Conservation (phyloP, 2,797 vertebrate genomes). For the Erpetoichthys calabaricus region DNA sequence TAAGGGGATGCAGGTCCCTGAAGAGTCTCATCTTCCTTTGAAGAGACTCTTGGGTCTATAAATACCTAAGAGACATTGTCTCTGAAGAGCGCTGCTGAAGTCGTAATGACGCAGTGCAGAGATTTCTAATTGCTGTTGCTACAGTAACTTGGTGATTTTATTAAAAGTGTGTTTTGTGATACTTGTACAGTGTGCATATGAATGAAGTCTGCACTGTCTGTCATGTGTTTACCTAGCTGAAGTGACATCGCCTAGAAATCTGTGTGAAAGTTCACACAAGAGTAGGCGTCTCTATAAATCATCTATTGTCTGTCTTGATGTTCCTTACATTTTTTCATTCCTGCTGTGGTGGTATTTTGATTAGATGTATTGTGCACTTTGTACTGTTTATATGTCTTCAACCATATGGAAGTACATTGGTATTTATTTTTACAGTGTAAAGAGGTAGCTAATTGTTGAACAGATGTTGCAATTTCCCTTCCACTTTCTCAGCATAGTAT, state of each 20-base stretch:
- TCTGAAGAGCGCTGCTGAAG: conserved; percentile 12
- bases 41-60: conserved; percentile 21
- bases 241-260: neutral
- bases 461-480: too few species aligned
- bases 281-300: too few species aligned
- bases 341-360: too few species aligned
- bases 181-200: neutral
- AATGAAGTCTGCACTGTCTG: conserved; percentile 2
- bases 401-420: too few species aligned
- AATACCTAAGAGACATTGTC: conserved; percentile 25
- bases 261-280: too few species aligned
- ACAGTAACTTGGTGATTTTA: conserved; percentile 18
- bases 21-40: conserved; percentile 13
- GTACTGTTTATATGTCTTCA: too few species aligned
- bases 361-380: too few species aligned
- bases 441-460: too few species aligned
- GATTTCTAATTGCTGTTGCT: conserved; percentile 15
- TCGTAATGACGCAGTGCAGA: neutral
- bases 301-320: too few species aligned
- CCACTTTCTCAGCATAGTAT: too few species aligned
- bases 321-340: too few species aligned
- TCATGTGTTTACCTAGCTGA: neutral
- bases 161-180: conserved; percentile 4
- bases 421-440: too few species aligned
- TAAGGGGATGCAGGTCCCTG: neutral